A percentile compares a stretch with the other conserved stretches of the same genome.
These are phyloP conservation scores for Micropterix aruncella DNA, from an alignment of 2,888 invertebrate genomes.

Conservation along the genomic window DNA sequence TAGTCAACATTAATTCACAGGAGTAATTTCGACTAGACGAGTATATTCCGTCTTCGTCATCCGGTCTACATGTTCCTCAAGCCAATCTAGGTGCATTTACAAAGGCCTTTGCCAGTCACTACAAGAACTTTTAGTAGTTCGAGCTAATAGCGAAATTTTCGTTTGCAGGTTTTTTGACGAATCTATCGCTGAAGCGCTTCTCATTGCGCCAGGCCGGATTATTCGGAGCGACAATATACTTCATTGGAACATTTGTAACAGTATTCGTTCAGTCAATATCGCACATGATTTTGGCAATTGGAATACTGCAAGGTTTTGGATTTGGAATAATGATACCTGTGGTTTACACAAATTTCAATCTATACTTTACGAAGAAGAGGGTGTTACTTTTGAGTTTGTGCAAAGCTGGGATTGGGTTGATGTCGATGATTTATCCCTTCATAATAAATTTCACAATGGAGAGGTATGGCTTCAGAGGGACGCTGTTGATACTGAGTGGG, in stretches of 20 bases:
- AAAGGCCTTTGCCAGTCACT: too few relatives aligned
- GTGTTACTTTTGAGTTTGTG: slow-evolving; percentile 46
- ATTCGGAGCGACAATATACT: slow-evolving; percentile 47
- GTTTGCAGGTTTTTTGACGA: slow-evolving; percentile 54
- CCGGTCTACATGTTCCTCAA: too few relatives aligned
- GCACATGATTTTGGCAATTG: slow-evolving; percentile 48
- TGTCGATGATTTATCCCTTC: slow-evolving; percentile 44
- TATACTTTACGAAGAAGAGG: slow-evolving; percentile 43
- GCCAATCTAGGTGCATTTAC: too few relatives aligned
- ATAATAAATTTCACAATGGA: slow-evolving; percentile 33
- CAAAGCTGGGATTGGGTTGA: slow-evolving; percentile 43
- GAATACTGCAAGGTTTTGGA: slow-evolving; percentile 43
- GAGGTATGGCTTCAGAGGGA: slow-evolving; percentile 46
- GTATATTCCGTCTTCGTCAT: too few relatives aligned
- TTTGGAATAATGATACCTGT: slow-evolving; percentile 50
- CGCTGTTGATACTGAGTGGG: slow-evolving; percentile 41
- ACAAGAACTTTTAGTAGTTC: too few relatives aligned
- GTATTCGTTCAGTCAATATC: slow-evolving; percentile 47
- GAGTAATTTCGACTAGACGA: too few relatives aligned
- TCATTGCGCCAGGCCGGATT: slow-evolving; percentile 52
- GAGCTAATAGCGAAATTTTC: too few relatives aligned
- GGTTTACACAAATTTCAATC: slow-evolving; percentile 45
- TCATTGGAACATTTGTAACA: slow-evolving; percentile 44
- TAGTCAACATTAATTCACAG: too few relatives aligned
- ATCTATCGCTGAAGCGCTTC: slow-evolving; percentile 47